Base-by-base conservation (phyloP, 2,113 vertebrate genomes). In the Syngnathus floridae region DNA sequence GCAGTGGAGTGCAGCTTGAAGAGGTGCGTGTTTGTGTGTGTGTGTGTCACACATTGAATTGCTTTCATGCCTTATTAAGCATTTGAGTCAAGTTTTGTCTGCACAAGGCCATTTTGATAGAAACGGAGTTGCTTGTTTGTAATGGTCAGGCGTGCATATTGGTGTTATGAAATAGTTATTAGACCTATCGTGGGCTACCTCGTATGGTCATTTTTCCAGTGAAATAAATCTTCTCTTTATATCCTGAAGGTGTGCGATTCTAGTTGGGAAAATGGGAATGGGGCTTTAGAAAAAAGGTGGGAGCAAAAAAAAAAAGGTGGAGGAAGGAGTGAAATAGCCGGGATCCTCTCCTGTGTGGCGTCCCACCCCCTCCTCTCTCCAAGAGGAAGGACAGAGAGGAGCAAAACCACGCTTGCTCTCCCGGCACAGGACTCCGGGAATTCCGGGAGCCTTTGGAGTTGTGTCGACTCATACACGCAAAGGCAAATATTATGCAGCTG, bases 351-450 rank as follows among this genome's bases (percentile, higher is more conserved):
- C 79, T 86, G 69, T 87, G 67, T 70, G 67, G 71, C n/a, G 82
- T 87, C 83, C 82, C 84, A 80, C 87, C 87, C 73, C 84, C 85
- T 84, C 87, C 84, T 83, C 78, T 82, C 70, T 78, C 67, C 7
- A 52, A 79, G 71, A 73, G 73, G 67, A 66, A 72, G 74, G 70
- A 78, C 61, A 72, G 31, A 48, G 75, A 72, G 57, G 67, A 84
- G 79, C 74, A 62, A 46, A 80, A 62, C 71, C 79, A 70, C 65
- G 58, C 76, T 77, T 45, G 73, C 80, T 80, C 70, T 80, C 71
- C 41, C 79, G 82, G 72, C 71, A 58, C 80, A 87, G 82, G 72
- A 84, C 80, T 46, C 82, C 76, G 76, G 83, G 86, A 83, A 86
- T 86, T 84, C 78, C 81, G 71, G 79, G 79, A 84, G 36, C 80